phyloP scores from a whole-genome alignment of 1,140 invertebrate species.

The Aphelenchoides besseyi region DNA sequence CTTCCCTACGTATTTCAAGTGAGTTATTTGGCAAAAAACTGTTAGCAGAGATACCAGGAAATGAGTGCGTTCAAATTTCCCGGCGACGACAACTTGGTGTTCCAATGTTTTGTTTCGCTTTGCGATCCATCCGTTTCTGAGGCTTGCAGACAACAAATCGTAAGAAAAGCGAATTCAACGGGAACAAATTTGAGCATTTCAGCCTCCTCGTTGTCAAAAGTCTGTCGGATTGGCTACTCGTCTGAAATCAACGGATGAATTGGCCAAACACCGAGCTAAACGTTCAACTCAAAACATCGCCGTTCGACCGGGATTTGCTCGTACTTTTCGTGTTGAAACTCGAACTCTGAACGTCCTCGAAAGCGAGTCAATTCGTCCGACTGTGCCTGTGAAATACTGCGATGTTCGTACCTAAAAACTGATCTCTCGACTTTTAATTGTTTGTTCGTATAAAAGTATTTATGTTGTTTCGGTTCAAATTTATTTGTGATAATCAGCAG shows the following conservation, averaged over 20 bases:
- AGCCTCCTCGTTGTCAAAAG: conserved; percentile 56
- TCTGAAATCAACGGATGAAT: conserved; percentile 35
- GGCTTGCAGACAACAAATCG: conserved; percentile 49
- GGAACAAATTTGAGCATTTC: conserved; percentile 31
- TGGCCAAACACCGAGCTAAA: conserved; percentile 29
- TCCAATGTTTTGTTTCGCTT: conserved; percentile 54
- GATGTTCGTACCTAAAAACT: conserved; percentile 41
- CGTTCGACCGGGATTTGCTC: conserved; percentile 37
- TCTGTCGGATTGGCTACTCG: conserved; percentile 8
- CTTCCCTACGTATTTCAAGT: conserved; percentile 27
- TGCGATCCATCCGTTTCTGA: conserved; percentile 53
- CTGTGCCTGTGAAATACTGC: conserved; percentile 52
- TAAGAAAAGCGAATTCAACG: conserved; percentile 30
- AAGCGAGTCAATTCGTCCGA: conserved; percentile 55
- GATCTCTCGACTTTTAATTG: not conserved
- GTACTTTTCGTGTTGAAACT: conserved; percentile 41
- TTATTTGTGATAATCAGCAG: too few species aligned
- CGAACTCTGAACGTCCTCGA: conserved; percentile 58
- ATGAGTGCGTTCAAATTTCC: conserved; percentile 62
- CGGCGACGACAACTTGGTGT: conserved; percentile 55
- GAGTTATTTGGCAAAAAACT: too few species aligned
- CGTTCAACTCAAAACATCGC: conserved; percentile 27
- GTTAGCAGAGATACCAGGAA: too few species aligned
- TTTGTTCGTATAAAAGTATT: too few species aligned
- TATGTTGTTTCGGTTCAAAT: not conserved